Evolutionary conservation across 1,140 invertebrate genomes (phyloP).

Genomic region (Mamestra configurata): DNA sequence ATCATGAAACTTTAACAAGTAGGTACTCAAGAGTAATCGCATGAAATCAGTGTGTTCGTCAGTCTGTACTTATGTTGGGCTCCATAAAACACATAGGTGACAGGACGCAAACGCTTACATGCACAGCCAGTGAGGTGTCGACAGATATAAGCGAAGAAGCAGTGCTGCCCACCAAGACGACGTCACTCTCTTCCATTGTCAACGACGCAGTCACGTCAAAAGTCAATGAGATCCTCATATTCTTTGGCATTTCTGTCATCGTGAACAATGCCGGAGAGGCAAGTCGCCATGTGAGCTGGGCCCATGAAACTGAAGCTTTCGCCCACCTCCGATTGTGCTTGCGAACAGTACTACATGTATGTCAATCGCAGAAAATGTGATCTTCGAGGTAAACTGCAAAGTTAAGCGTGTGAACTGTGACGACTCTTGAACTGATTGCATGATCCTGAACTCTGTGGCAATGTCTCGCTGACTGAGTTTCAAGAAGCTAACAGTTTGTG

Average conservation of each 20-base stretch:
- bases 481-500: slow-evolving; percentile 1
- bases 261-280: not conserved
- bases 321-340: slow-evolving; percentile 52
- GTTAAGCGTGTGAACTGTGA: slow-evolving; percentile 22
- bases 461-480: slow-evolving; percentile 14
- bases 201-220: slow-evolving; percentile 3
- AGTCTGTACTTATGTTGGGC: slow-evolving; percentile 25
- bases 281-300: slow-evolving; percentile 9
- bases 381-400: slow-evolving; percentile 17
- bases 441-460: not conserved
- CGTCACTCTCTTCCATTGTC: not conserved
- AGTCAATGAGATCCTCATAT: slow-evolving; percentile 24
- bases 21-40: no score
- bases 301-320: slow-evolving; percentile 79
- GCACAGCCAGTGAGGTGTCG: slow-evolving; percentile 64
- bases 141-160: slow-evolving; percentile 71
- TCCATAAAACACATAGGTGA: slow-evolving; percentile 28
- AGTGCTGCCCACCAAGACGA: slow-evolving; percentile 54
- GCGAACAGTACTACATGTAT: slow-evolving; percentile 47
- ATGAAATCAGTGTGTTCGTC: not conserved
- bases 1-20: no score
- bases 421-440: slow-evolving; percentile 8
- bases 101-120: slow-evolving; percentile 60
- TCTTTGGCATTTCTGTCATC: not conserved
- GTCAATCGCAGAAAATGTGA: slow-evolving; percentile 39